These are phyloP conservation scores for Rhagium mordax DNA, from an alignment of 2,888 invertebrate species.

Conservation along the genomic window DNA sequence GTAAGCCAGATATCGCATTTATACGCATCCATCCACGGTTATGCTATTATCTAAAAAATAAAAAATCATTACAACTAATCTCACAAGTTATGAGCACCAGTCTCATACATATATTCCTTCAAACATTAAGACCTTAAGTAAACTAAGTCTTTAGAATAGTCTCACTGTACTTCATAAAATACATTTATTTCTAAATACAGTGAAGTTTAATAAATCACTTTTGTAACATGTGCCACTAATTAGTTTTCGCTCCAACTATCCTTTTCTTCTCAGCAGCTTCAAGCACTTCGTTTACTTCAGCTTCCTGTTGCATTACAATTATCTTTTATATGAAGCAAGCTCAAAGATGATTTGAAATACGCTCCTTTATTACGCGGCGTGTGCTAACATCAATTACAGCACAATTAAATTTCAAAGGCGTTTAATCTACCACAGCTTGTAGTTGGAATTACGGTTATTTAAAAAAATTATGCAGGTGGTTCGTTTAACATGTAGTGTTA, in stretches of 20 bases:
- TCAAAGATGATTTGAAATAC: slow-evolving; percentile 4
- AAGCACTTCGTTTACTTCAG: slow-evolving; percentile 5
- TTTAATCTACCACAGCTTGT: neutral
- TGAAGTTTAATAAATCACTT: slow-evolving; percentile 8
- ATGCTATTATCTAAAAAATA: no score
- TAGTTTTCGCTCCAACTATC: neutral
- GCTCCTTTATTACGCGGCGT: neutral
- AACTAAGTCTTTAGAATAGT: no score
- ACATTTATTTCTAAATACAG: no score
- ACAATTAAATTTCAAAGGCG: neutral
- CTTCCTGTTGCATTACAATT: slow-evolving; percentile 7
- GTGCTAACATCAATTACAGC: neutral
- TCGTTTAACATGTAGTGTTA: neutral
- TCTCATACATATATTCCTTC: no score
- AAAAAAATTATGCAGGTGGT: neutral
- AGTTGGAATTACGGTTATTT: neutral
- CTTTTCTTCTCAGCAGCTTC: neutral
- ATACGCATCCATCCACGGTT: no score
- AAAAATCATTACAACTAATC: no score
- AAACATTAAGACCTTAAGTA: no score
- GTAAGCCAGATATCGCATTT: no score
- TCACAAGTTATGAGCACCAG: no score
- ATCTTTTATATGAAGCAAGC: neutral
- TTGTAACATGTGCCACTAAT: slow-evolving; percentile 8
- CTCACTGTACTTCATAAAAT: no score